phyloP scores from a whole-genome alignment of 2,797 vertebrate species.

The Gymnodraco acuticeps region DNA sequence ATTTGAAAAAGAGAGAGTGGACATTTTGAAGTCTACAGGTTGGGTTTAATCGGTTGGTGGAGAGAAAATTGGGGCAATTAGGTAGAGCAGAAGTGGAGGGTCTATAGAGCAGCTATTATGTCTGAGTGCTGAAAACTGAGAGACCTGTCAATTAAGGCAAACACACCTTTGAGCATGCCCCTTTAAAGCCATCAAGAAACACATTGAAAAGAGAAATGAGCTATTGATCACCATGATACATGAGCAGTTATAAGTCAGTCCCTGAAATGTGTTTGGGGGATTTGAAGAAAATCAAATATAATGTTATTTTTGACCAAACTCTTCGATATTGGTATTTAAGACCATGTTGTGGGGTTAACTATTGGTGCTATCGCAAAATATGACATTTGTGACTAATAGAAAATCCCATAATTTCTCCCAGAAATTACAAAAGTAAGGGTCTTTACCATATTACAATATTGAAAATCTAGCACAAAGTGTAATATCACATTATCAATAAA shows the following conservation, averaged over 20 bases:
- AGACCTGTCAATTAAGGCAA: conserved; percentile 17
- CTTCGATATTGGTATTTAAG: no score
- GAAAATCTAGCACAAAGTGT: no score
- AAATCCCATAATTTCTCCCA: no score
- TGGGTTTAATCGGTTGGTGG: conserved; percentile 13
- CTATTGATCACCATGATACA: background rate
- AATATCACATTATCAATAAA: no score
- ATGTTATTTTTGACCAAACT: no score
- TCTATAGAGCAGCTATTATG: conserved; percentile 1
- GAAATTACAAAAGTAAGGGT: no score
- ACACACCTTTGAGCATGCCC: background rate
- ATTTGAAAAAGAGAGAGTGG: background rate
- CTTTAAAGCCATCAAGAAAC: conserved; percentile 5
- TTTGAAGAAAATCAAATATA: no score
- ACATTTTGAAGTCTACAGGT: conserved; percentile 10
- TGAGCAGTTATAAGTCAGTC: background rate
- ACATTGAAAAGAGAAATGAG: conserved; percentile 4
- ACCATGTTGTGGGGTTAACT: no score
- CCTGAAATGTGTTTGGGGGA: no score
- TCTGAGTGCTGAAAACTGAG: conserved; percentile 5
- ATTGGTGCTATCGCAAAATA: no score
- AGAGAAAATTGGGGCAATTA: conserved; percentile 31
- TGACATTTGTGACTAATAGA: no score
- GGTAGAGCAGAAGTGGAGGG: conserved; percentile 7
- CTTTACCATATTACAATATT: no score